phyloP scores from a whole-genome alignment of 2,888 invertebrate species.

The Embidobia sp. region DNA sequence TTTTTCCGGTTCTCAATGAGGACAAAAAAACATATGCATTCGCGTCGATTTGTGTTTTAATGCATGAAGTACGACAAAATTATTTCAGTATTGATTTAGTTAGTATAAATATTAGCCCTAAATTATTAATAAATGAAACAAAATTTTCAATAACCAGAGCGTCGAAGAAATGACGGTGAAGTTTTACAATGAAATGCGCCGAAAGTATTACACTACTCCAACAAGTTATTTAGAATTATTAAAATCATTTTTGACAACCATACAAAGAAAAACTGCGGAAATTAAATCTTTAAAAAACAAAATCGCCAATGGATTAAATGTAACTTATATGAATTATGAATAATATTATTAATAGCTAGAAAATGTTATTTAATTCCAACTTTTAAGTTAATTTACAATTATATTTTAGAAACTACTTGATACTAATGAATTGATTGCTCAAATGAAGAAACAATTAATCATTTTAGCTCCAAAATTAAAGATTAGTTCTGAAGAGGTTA shows the following conservation, averaged over 20 bases:
- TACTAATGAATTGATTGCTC: conserved; percentile 90
- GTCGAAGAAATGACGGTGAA: conserved; percentile 90
- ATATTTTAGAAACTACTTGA: conserved; percentile 87
- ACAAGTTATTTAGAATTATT: conserved; percentile 94
- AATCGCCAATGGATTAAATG: conserved; percentile 88
- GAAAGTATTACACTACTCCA: conserved; percentile 95
- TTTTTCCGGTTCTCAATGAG: conserved; percentile 83
- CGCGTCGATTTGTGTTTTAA: conserved; percentile 86
- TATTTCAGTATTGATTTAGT: too few relatives aligned
- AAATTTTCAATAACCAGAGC: too few relatives aligned
- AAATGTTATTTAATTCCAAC: not conserved
- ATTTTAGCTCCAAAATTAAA: conserved; percentile 91
- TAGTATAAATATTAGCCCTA: too few relatives aligned
- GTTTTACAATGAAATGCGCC: conserved; percentile 90
- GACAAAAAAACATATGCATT: conserved; percentile 83
- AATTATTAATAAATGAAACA: too few relatives aligned
- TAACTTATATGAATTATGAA: conserved; percentile 68
- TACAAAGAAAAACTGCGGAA: conserved; percentile 87
- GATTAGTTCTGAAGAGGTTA: conserved; percentile 89
- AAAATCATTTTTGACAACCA: conserved; percentile 88
- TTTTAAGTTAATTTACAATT: not conserved
- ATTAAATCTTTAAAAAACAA: conserved; percentile 86
- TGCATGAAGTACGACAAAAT: conserved; percentile 85
- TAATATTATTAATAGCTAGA: not conserved
- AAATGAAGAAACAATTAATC: conserved; percentile 92